phyloP scores from a whole-genome alignment of 2,888 invertebrate species.

The Scotopteryx bipunctaria region DNA sequence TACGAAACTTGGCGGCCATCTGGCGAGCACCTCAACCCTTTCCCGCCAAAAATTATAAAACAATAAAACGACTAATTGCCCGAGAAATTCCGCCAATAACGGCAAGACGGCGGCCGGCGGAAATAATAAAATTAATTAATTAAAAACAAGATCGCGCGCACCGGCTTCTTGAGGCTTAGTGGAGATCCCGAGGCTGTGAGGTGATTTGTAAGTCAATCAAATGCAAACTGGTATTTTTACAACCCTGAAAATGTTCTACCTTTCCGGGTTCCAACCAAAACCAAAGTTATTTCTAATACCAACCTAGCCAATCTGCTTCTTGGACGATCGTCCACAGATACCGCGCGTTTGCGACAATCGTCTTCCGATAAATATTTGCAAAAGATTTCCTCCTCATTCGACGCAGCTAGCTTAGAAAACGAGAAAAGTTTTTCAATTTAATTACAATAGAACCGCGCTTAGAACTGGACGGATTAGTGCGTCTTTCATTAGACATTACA shows the following conservation, averaged over 20 bases:
- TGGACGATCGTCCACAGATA: slow-evolving; percentile 1
- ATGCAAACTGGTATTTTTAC: not conserved
- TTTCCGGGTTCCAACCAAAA: too few species aligned
- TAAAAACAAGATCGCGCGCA: slow-evolving; percentile 68
- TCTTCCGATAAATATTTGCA: slow-evolving; percentile 61
- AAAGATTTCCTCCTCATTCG: slow-evolving; percentile 65
- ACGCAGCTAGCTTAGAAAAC: slow-evolving; percentile 75
- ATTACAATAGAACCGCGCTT: slow-evolving; percentile 58
- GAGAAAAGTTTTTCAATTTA: slow-evolving; percentile 80
- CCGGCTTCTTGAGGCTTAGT: not conserved
- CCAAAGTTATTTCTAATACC: not conserved
- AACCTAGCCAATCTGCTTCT: not conserved
- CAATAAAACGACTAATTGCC: slow-evolving; percentile 83
- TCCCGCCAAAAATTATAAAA: slow-evolving; percentile 78
- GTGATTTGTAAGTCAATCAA: not conserved
- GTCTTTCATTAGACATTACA: slow-evolving; percentile 20
- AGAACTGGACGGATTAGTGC: slow-evolving; percentile 19
- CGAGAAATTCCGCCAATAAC: slow-evolving; percentile 78
- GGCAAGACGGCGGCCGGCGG: slow-evolving; percentile 68
- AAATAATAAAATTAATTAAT: slow-evolving; percentile 84
- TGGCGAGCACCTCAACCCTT: slow-evolving; percentile 71
- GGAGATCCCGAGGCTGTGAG: slow-evolving; percentile 11
- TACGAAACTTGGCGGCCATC: slow-evolving; percentile 45
- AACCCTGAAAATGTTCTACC: not conserved
- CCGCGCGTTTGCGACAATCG: slow-evolving; percentile 28